Conservation (phyloP, 2,113 vertebrate genomes). For the Heterochromis multidens region DNA sequence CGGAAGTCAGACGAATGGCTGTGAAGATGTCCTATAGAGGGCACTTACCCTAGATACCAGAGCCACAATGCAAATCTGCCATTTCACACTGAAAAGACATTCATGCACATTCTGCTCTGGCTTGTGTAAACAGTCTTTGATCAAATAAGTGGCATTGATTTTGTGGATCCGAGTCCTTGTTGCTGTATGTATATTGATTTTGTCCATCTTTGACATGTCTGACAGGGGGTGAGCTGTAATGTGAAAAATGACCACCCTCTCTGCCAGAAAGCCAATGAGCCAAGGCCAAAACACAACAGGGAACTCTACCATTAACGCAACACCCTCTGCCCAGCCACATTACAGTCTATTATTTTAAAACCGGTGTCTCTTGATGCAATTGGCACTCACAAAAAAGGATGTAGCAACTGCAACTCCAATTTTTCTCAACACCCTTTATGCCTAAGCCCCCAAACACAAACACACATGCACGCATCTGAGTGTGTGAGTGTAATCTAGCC, state of each 20-base stretch:
- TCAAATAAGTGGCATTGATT: conserved; percentile 64
- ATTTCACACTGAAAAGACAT: background rate
- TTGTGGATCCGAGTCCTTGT: conserved; percentile 42
- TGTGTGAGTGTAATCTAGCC: conserved; percentile 60
- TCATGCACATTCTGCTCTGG: background rate
- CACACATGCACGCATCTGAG: conserved; percentile 6
- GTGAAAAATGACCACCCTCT: conserved; percentile 58
- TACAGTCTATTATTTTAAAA: conserved; percentile 43
- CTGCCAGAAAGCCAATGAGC: conserved; percentile 32
- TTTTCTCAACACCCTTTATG: conserved; percentile 33
- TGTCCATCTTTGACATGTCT: conserved; percentile 59
- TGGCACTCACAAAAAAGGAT: background rate
- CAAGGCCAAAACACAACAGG: conserved; percentile 30
- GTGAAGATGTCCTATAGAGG: conserved; percentile 28
- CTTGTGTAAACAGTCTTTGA: conserved; percentile 48
- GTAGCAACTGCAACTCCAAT: background rate
- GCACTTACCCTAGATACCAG: background rate
- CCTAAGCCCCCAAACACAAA: conserved; percentile 8
- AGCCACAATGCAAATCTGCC: conserved; percentile 14
- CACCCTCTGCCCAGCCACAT: conserved; percentile 17
- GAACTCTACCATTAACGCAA: conserved; percentile 14
- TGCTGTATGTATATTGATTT: conserved; percentile 64
- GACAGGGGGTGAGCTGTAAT: conserved; percentile 56
- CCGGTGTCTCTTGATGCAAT: conserved; percentile 1
- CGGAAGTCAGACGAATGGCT: conserved; percentile 4